A percentile compares a stretch with the other conserved stretches of the same genome.
phyloP scores from a whole-genome alignment of 2,113 vertebrate species.

The Malurus cyaneus region DNA sequence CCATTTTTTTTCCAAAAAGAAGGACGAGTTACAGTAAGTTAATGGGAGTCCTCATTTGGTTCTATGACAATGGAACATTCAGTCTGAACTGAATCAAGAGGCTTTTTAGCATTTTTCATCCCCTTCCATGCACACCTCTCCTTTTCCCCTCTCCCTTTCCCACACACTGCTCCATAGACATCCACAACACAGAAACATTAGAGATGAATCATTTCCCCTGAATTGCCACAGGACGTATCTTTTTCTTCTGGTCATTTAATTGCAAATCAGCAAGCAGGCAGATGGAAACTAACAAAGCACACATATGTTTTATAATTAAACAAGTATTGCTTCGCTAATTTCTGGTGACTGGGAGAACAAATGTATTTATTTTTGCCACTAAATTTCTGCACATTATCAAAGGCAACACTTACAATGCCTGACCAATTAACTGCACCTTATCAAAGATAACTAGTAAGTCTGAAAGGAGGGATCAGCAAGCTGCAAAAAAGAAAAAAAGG shows the following conservation, averaged over 20 bases:
- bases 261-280: constrained; percentile 50
- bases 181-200: constrained; percentile 12
- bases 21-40: neutral
- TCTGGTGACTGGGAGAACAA: constrained; percentile 61
- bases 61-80: neutral
- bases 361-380: constrained; percentile 51
- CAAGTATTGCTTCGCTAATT: constrained; percentile 60
- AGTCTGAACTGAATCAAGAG: neutral
- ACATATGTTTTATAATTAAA: constrained; percentile 66
- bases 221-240: constrained; percentile 40
- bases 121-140: neutral
- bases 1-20: neutral
- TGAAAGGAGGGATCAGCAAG: neutral
- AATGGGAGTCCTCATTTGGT: neutral
- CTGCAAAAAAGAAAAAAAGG: neutral
- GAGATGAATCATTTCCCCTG: constrained; percentile 47
- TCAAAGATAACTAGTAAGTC: neutral
- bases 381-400: constrained; percentile 16
- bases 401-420: neutral
- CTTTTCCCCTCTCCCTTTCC: neutral
- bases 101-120: neutral
- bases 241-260: constrained; percentile 70
- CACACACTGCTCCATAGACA: neutral
- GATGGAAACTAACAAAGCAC: constrained; percentile 58
- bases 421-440: constrained; percentile 23